These are phyloP conservation scores for Pogonomyrmex californicus DNA, from an alignment of 1,140 invertebrate species.

Conservation along the genomic window DNA sequence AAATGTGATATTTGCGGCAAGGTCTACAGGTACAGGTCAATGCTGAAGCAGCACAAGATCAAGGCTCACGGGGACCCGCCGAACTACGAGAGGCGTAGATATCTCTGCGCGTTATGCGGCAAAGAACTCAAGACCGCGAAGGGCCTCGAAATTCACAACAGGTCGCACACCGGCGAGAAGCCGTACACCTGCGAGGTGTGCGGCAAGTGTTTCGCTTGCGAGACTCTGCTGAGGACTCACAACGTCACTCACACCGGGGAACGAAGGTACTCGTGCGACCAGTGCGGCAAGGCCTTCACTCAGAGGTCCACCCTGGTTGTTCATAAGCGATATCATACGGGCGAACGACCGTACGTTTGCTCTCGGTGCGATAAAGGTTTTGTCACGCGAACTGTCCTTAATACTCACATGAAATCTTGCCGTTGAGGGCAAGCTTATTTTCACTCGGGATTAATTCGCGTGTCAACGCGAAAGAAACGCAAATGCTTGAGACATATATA, in stretches of 20 bases:
- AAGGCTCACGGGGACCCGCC: conserved; percentile 64
- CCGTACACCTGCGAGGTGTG: conserved; percentile 78
- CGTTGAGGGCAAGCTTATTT: conserved; percentile 22
- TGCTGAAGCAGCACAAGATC: conserved; percentile 71
- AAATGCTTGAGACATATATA: background rate
- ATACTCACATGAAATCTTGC: conserved; percentile 88
- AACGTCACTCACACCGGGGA: conserved; percentile 86
- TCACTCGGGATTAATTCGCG: background rate
- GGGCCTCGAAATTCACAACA: conserved; percentile 79
- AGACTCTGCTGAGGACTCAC: conserved; percentile 78
- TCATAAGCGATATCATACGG: conserved; percentile 92
- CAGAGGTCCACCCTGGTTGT: conserved; percentile 93
- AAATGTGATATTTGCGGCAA: conserved; percentile 78
- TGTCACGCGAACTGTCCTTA: conserved; percentile 89
- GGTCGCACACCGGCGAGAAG: conserved; percentile 86
- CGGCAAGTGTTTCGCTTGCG: conserved; percentile 72
- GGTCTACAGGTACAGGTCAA: conserved; percentile 70
- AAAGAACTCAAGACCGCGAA: conserved; percentile 71
- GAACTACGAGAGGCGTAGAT: conserved; percentile 65
- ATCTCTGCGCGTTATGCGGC: conserved; percentile 78
- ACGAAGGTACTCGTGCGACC: conserved; percentile 84
- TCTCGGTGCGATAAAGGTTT: conserved; percentile 90
- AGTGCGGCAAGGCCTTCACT: conserved; percentile 89
- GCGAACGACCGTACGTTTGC: conserved; percentile 92
- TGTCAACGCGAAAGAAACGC: background rate